Conservation (phyloP, 2,888 invertebrate genomes). For the Calameuta filiformis region DNA sequence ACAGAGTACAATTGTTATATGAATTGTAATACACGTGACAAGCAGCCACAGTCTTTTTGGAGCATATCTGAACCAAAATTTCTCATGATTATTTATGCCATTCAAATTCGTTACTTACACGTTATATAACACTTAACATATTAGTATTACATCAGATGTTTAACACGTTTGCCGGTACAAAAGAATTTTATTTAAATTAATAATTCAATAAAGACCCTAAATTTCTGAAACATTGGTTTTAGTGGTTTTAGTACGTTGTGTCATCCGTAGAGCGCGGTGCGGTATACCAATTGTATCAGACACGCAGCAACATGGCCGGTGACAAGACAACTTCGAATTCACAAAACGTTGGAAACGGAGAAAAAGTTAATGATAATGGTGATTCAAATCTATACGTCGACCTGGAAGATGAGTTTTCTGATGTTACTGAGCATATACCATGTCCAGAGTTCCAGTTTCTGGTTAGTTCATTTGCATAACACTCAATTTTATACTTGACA, state of each 20-base stretch:
- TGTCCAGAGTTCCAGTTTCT: conserved; percentile 56
- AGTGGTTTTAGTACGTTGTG: not conserved
- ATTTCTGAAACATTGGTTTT: not conserved
- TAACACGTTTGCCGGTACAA: not conserved
- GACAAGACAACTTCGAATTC: conserved; percentile 51
- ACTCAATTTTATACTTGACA: not conserved
- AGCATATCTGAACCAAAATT: not conserved
- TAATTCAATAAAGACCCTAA: not conserved
- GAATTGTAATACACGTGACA: not conserved
- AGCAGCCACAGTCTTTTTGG: not conserved
- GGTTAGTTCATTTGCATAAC: conserved; percentile 35
- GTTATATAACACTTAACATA: no score
- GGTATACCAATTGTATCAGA: not conserved
- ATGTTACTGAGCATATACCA: conserved; percentile 41
- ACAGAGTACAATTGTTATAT: not conserved
- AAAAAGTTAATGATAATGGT: conserved; percentile 46
- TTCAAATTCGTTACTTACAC: not conserved
- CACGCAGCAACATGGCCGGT: conserved; percentile 49
- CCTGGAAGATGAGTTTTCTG: conserved; percentile 47
- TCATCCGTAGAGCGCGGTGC: not conserved
- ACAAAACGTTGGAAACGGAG: conserved; percentile 39
- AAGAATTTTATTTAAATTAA: not conserved
- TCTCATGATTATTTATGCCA: conserved; percentile 8
- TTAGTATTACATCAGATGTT: not conserved
- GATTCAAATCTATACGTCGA: conserved; percentile 46